phyloP scores from a whole-genome alignment of 2,113 vertebrate genomes.

The Corydoras maculifer region DNA sequence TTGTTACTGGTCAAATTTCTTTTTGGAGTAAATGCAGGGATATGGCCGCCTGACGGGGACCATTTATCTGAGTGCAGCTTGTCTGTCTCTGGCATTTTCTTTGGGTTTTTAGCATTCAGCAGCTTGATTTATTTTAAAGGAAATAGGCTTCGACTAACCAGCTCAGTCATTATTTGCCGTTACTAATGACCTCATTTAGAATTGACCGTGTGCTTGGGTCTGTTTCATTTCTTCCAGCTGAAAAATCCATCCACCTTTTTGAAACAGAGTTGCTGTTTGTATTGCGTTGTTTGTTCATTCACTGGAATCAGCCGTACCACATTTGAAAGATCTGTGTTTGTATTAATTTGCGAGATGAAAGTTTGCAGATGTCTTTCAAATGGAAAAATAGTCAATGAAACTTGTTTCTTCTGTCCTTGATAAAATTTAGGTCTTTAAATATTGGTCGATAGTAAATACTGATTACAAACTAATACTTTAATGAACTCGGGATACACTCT shows the following conservation, averaged over 20 bases:
- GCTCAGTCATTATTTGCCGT: constrained; percentile 48
- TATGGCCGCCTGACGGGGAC: constrained; percentile 16
- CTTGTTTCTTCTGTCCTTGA: not conserved
- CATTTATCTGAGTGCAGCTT: constrained; percentile 27
- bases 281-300: constrained; percentile 13
- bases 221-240: constrained; percentile 34
- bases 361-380: not conserved
- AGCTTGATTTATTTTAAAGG: constrained; percentile 47
- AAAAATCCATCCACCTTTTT: constrained; percentile 40
- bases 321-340: not conserved
- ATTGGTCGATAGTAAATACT: not conserved
- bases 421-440: not conserved
- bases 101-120: constrained; percentile 28
- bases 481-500: not conserved
- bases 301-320: not conserved
- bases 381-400: not conserved
- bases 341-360: not conserved
- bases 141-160: constrained; percentile 47
- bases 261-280: constrained; percentile 29
- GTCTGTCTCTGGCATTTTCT: constrained; percentile 21
- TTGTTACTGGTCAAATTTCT: constrained; percentile 6
- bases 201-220: constrained; percentile 35
- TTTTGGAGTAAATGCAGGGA: constrained; percentile 16
- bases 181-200: constrained; percentile 51
- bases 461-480: too few species aligned